phyloP scores from a whole-genome alignment of 2,113 vertebrate species.

The Bolborhynchus lineola region DNA sequence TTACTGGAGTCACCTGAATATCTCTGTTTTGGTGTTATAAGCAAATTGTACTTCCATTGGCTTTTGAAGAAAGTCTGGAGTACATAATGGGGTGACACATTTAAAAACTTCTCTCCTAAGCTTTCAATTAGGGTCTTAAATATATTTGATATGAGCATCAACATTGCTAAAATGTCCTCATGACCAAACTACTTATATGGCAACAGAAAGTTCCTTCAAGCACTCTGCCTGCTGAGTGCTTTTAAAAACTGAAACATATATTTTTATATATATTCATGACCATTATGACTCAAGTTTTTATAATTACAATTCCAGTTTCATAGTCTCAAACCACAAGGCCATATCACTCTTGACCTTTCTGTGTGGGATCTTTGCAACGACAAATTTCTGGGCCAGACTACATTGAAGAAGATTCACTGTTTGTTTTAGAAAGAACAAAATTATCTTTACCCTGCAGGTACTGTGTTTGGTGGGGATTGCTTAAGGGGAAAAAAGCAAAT shows the following conservation, averaged over 20 bases:
- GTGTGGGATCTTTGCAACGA: neutral
- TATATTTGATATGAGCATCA: neutral
- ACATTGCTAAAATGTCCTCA: neutral
- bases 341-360: neutral
- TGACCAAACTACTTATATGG: neutral
- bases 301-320: neutral
- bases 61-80: neutral
- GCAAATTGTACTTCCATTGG: neutral
- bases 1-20: neutral
- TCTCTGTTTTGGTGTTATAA: neutral
- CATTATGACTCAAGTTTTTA: neutral
- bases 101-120: neutral
- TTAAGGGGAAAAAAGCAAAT: neutral
- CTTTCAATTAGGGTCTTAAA: neutral
- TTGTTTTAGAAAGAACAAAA: neutral
- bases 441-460: neutral
- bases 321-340: too few species aligned
- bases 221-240: neutral
- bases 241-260: neutral
- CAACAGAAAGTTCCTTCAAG: neutral
- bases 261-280: neutral
- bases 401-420: neutral
- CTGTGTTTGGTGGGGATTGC: neutral
- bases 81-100: neutral
- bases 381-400: neutral